Conservation (phyloP, 2,797 vertebrate genomes). For the Heteromormyrus szaboi region DNA sequence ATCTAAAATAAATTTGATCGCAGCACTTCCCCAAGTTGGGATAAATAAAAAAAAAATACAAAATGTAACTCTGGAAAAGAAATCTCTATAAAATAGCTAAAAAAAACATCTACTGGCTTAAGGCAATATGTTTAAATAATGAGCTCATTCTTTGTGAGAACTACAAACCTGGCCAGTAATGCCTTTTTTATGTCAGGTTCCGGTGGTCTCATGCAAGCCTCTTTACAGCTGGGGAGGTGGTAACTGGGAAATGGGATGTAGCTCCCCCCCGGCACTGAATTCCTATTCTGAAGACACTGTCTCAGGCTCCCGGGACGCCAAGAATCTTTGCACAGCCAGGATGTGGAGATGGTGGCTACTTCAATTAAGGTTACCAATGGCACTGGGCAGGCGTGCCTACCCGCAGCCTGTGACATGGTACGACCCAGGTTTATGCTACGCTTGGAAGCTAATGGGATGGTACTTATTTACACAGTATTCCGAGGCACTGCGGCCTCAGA, state of each 20-base stretch:
- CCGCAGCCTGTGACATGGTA: conserved; percentile 52
- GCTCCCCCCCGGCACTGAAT: conserved; percentile 61
- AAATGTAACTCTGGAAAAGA: conserved; percentile 1
- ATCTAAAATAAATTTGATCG: neutral
- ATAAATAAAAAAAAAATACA: neutral
- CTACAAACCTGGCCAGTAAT: conserved; percentile 54
- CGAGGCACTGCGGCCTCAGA: neutral
- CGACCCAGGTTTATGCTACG: neutral
- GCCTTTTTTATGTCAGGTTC: conserved; percentile 67
- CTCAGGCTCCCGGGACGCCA: conserved; percentile 31
- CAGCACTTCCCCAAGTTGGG: neutral
- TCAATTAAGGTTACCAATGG: conserved; percentile 64
- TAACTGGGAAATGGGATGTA: conserved; percentile 61
- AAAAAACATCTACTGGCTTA: conserved; percentile 49
- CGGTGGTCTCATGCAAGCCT: conserved; percentile 64
- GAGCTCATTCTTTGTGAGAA: conserved; percentile 58
- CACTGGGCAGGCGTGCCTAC: conserved; percentile 53
- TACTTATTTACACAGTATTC: neutral
- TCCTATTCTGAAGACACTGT: conserved; percentile 58
- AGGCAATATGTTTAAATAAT: conserved; percentile 74
- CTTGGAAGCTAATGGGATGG: neutral
- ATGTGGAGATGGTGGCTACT: conserved; percentile 52
- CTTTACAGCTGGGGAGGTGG: conserved; percentile 63
- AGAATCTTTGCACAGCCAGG: conserved; percentile 33
- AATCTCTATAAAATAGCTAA: conserved; percentile 3